Evolutionary conservation across 2,797 vertebrate species (phyloP), one percentile per base, ranked within the genome.

Genomic region (Sarcoramphus papa): DNA sequence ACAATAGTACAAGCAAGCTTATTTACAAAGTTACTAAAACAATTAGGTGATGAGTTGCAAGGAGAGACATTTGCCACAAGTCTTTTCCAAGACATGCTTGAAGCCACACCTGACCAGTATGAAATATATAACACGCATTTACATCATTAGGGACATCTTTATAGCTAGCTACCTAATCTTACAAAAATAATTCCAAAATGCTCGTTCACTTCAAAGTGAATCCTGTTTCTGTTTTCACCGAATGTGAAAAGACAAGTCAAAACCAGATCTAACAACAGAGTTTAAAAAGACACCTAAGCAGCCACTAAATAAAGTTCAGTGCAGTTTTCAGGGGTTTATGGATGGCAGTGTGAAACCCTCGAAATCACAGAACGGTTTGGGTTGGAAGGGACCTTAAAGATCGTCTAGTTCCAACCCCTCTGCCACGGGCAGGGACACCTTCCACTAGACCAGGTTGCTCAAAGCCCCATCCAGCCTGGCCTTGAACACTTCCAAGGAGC

Each of bases 181-280:
- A 94, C 82, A 96, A 88, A 95, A 95, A 85, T 92, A 96, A 81
- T 79, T 93, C 65, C 60, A 69, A 91, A 96, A 84, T 22, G 43
- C 51, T 80, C 2, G 1, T 63, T 82, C 25, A 72, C 57, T 60
- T 91, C 45, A 37, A 95, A 82, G 48, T 60, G 70, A 90, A 82
- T 81, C 78, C 69, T 82, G 37, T 50, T 84, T 76, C 63, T 64
- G 72, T 67, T 88, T 86, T 83, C 3, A 3, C 9, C 6, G 4
- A 63, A 82, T 24, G 63, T 27, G 65, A 77, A 95, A 96, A 45
- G 72, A 64, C 41, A 54, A 41, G 72, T 72, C 70, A 65, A 72
- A 85, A 84, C 5, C 56, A 88, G 77, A 74, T 41, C 23, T 45
- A 91, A 88, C n/a, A 85, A 70, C 50, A 68, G 47, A 86, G 40